These are phyloP conservation scores for Pempheris klunzingeri DNA, from an alignment of 2,797 vertebrate species.

Conservation along the genomic window DNA sequence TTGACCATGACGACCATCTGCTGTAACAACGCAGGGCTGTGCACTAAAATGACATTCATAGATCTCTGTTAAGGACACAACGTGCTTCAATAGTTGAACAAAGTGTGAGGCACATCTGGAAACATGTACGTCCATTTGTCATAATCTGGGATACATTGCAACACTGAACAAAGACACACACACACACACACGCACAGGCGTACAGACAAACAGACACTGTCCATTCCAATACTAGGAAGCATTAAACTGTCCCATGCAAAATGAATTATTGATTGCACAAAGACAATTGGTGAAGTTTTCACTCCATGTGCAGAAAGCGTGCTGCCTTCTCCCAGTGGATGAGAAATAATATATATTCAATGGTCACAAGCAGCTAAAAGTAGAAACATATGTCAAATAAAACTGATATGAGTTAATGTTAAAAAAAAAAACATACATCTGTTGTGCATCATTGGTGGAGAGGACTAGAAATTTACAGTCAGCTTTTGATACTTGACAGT, in stretches of 20 bases:
- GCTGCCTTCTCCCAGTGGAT: background rate
- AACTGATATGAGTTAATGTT: background rate
- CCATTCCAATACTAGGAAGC: background rate
- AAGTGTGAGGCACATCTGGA: slow-evolving; percentile 58
- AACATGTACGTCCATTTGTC: slow-evolving; percentile 65
- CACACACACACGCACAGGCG: background rate
- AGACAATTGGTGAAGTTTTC: slow-evolving; percentile 25
- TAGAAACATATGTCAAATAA: background rate
- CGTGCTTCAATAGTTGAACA: slow-evolving; percentile 52
- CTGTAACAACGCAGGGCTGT: slow-evolving; percentile 30
- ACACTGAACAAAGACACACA: slow-evolving; percentile 23
- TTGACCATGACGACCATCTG: slow-evolving; percentile 66
- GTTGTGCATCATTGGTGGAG: no score
- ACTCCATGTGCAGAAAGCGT: background rate
- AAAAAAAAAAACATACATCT: no score
- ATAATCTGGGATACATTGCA: slow-evolving; percentile 58
- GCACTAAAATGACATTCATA: slow-evolving; percentile 68
- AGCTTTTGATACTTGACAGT: no score
- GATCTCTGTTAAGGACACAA: slow-evolving; percentile 64
- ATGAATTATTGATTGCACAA: slow-evolving; percentile 13
- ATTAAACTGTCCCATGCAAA: slow-evolving; percentile 17
- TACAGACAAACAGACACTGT: background rate
- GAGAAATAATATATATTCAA: background rate
- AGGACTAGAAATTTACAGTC: no score
- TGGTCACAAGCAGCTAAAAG: background rate